Conservation (phyloP, 2,888 invertebrate genomes). For the Ernsta delagoae region DNA sequence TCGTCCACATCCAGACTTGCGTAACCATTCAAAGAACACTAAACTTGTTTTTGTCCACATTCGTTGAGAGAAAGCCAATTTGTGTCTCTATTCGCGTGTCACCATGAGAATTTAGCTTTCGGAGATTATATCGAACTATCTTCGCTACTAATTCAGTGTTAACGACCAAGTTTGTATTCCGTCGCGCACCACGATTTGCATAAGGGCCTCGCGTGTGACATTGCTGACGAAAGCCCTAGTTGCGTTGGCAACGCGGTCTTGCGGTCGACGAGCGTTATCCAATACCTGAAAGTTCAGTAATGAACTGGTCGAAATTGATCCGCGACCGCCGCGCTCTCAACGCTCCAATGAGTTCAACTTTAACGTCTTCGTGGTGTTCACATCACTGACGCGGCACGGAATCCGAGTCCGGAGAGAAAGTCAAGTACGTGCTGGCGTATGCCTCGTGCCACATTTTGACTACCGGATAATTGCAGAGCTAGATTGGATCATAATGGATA, state of each 20-base stretch:
- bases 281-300: conserved; percentile 58
- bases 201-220: conserved; percentile 25
- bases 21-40: conserved; percentile 62
- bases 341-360: conserved; percentile 74
- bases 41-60: conserved; percentile 62
- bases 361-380: conserved; percentile 70
- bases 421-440: conserved; percentile 68
- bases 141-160: conserved; percentile 16
- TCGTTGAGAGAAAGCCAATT: conserved; percentile 71
- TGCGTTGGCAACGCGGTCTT: conserved; percentile 43
- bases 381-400: conserved; percentile 77
- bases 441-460: conserved; percentile 65
- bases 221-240: conserved; percentile 35
- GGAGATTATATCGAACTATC: conserved; percentile 41
- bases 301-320: conserved; percentile 75
- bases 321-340: conserved; percentile 61
- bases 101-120: conserved; percentile 54
- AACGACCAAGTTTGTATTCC: conserved; percentile 3
- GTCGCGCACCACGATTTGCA: conserved; percentile 13
- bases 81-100: conserved; percentile 52
- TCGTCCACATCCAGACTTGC: conserved; percentile 70
- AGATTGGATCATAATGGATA: conserved; percentile 75
- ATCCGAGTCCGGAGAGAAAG: conserved; percentile 79
- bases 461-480: conserved; percentile 63
- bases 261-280: conserved; percentile 59